Percentiles rank a stretch among this genome's conserved stretches.
Evolutionary conservation across 2,797 vertebrate genomes (phyloP).

Genomic region (Lepilemur ruficaudatus): DNA sequence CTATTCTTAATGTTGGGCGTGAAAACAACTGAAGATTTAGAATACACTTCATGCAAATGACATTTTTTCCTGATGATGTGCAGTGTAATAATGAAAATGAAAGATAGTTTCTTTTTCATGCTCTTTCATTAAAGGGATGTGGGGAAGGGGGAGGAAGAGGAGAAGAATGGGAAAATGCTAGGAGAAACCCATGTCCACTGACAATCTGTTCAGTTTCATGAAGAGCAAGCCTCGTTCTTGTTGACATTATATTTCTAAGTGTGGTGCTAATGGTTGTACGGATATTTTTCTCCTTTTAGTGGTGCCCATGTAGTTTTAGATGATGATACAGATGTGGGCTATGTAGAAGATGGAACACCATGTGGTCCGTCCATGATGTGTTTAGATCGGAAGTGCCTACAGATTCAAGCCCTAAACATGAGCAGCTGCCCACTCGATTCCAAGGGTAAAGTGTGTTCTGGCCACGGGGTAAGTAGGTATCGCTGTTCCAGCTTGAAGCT

Average conservation of each 20-base stretch:
- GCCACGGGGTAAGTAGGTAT: constrained; percentile 93
- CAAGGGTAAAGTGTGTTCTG: constrained; percentile 95
- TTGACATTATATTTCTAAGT: background rate
- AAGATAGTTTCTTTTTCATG: background rate
- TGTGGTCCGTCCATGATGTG: constrained; percentile 99
- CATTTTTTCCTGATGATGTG: background rate
- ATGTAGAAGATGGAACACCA: constrained; percentile 97
- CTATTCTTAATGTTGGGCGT: background rate
- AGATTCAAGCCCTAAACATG: constrained; percentile 97
- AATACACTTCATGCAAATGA: background rate
- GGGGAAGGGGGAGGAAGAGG: background rate
- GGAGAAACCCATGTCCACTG: background rate
- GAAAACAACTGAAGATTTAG: constrained; percentile 1
- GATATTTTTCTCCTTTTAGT: constrained; percentile 82
- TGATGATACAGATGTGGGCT: constrained; percentile 97
- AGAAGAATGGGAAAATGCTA: background rate
- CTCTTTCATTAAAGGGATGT: background rate
- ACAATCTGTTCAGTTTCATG: background rate
- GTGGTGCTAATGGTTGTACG: constrained; percentile 48
- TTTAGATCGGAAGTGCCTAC: constrained; percentile 98
- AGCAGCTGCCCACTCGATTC: constrained; percentile 95
- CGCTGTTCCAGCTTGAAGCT: background rate
- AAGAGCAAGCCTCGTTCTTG: background rate
- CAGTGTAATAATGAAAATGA: background rate
- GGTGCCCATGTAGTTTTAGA: constrained; percentile 97